These are phyloP conservation scores for Myotis brandtii DNA, from an alignment of 2,113 vertebrate genomes.

Conservation along the genomic window DNA sequence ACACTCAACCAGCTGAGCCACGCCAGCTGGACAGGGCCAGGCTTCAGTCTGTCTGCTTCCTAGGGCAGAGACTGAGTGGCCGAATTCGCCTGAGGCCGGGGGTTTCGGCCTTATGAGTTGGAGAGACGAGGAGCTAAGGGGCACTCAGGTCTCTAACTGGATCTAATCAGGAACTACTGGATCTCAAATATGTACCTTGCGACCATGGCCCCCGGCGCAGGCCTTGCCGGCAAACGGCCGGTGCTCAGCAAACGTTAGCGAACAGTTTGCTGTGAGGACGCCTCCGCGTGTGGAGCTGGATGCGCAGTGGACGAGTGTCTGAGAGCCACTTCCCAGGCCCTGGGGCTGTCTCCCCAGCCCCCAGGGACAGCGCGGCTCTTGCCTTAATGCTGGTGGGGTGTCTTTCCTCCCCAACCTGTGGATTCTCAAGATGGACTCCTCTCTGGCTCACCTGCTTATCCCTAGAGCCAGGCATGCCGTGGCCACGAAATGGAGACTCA, in stretches of 20 bases:
- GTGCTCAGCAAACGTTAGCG: background rate
- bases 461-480: background rate
- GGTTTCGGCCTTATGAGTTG: fast-evolving
- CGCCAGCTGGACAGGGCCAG: too few species aligned
- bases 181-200: background rate
- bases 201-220: background rate
- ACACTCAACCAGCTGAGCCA: too few species aligned
- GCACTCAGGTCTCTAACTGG: too few species aligned
- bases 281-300: background rate
- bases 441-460: background rate
- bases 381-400: background rate
- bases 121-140: background rate
- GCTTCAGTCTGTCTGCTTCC: too few species aligned
- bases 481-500: background rate
- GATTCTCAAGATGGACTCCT: background rate
- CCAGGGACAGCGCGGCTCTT: too few species aligned
- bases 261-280: background rate
- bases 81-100: too few species aligned
- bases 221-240: fast-evolving
- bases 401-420: background rate
- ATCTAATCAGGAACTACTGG: too few species aligned
- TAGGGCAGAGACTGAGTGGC: fast-evolving
- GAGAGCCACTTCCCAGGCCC: background rate
- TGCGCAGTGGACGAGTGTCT: too few species aligned
- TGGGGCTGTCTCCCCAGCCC: background rate